These are phyloP conservation scores for Myiothlypis chrysogaster DNA, from an alignment of 2,797 vertebrate species.

Conservation along the genomic window DNA sequence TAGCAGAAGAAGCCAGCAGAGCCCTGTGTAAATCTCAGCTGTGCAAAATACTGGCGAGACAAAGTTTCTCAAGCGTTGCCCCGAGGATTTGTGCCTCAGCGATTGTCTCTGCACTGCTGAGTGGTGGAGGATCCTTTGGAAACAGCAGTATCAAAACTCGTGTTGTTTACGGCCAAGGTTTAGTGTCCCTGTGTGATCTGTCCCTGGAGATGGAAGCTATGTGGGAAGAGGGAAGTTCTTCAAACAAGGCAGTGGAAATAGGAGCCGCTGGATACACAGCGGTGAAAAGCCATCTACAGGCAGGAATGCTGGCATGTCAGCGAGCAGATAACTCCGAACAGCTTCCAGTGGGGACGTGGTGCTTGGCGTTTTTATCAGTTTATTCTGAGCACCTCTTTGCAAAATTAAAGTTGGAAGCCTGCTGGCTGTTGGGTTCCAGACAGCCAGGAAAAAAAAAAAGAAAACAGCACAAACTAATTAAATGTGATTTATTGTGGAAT, in stretches of 20 bases:
- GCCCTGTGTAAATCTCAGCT: background rate
- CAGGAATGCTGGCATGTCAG: constrained; percentile 37
- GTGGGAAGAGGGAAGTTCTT: constrained; percentile 63
- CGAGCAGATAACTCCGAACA: background rate
- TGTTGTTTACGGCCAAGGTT: constrained; percentile 58
- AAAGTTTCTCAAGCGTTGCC: background rate
- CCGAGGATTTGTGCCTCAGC: background rate
- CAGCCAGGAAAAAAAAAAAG: background rate
- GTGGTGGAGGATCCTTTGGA: background rate
- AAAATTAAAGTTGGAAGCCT: background rate
- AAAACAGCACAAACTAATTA: constrained; percentile 1
- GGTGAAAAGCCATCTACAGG: constrained; percentile 50
- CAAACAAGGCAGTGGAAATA: constrained; percentile 61
- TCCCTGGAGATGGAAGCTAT: constrained; percentile 68
- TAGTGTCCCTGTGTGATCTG: constrained; percentile 55
- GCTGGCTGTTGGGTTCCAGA: background rate
- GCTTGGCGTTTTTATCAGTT: background rate
- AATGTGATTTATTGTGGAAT: constrained; percentile 29
- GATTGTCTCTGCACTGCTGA: background rate
- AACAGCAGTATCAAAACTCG: background rate
- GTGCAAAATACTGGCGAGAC: background rate
- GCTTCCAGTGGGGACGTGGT: background rate
- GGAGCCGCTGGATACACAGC: constrained; percentile 22
- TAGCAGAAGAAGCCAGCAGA: background rate
- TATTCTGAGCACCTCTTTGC: background rate